phyloP scores from a whole-genome alignment of 2,888 invertebrate species.

The Agriopis aurantiaria region DNA sequence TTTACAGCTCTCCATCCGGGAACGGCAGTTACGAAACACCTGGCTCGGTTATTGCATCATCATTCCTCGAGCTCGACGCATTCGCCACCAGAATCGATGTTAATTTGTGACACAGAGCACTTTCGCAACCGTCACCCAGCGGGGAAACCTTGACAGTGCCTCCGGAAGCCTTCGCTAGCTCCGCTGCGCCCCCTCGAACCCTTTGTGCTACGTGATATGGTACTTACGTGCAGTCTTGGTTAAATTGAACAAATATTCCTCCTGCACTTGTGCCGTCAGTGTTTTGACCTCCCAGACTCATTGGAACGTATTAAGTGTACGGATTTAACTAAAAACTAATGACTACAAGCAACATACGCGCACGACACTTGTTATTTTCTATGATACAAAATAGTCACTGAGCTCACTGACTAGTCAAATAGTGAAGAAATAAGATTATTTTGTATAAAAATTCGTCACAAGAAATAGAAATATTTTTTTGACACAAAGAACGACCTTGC shows the following conservation, averaged over 20 bases:
- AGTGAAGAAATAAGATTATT: conserved; percentile 59
- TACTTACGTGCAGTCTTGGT: conserved; percentile 99
- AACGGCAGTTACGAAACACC: conserved; percentile 68
- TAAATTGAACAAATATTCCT: conserved; percentile 97
- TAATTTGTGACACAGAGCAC: conserved; percentile 60
- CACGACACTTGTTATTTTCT: conserved; percentile 67
- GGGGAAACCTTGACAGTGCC: conserved; percentile 27
- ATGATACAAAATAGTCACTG: conserved; percentile 74
- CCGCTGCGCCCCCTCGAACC: conserved; percentile 8
- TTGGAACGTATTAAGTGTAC: conserved; percentile 88
- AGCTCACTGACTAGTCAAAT: conserved; percentile 39
- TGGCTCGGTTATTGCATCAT: conserved; percentile 83
- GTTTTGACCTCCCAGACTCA: conserved; percentile 92
- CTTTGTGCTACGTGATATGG: neutral
- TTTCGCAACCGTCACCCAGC: conserved; percentile 55
- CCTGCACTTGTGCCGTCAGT: conserved; percentile 92
- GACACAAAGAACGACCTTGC: conserved; percentile 90
- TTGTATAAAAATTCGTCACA: conserved; percentile 77
- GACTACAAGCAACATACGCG: conserved; percentile 71
- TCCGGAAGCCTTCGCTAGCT: conserved; percentile 13
- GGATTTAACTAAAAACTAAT: conserved; percentile 68
- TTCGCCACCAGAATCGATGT: conserved; percentile 51
- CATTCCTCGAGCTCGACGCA: conserved; percentile 52
- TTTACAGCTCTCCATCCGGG: conserved; percentile 51
- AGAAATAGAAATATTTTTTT: conserved; percentile 72